phyloP scores from a whole-genome alignment of 1,140 invertebrate genomes.

The Aleiodes sp. region DNA sequence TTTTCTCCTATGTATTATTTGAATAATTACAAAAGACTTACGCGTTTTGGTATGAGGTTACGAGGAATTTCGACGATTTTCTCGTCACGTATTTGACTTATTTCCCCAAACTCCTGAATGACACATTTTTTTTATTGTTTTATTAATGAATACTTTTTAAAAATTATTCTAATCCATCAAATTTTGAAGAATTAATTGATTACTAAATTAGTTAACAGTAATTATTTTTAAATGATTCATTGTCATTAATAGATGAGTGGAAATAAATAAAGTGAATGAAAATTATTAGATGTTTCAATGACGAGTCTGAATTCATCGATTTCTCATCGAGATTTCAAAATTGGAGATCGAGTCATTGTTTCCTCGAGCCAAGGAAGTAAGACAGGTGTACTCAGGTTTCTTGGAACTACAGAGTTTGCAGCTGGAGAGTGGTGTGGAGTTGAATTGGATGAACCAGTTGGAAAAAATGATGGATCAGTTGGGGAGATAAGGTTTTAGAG shows the following conservation, averaged over 20 bases:
- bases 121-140: no score
- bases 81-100: no score
- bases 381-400: conserved; percentile 84
- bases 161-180: no score
- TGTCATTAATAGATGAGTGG: background rate
- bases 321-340: conserved; percentile 71
- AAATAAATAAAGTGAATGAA: background rate
- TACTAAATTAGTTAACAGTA: no score
- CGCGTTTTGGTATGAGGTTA: no score
- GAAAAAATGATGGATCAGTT: conserved; percentile 96
- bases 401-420: conserved; percentile 90
- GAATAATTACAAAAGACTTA: no score
- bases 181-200: no score
- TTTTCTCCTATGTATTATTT: no score
- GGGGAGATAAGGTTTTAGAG: conserved; percentile 78
- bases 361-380: conserved; percentile 87
- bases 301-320: conserved; percentile 68
- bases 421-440: conserved; percentile 94
- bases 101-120: no score
- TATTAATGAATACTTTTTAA: no score
- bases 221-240: no score
- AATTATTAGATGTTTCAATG: conserved; percentile 71
- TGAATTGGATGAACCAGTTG: conserved; percentile 90
- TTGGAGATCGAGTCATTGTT: conserved; percentile 93
- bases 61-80: no score